phyloP scores from a whole-genome alignment of 2,888 invertebrate genomes.

The Thalpophila matura region DNA sequence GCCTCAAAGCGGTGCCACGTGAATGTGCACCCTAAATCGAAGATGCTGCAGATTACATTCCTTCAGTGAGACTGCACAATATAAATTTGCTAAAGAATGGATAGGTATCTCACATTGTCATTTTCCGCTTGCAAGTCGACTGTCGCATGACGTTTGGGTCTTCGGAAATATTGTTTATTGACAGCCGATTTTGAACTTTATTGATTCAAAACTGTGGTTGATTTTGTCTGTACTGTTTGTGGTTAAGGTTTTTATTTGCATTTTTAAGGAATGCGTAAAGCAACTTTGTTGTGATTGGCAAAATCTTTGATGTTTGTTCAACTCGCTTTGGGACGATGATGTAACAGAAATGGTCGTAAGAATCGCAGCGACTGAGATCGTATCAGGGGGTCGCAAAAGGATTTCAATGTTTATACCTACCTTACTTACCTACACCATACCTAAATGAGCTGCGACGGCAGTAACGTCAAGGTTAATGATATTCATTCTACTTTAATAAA shows the following conservation, averaged over 20 bases:
- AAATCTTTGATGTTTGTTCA: constrained; percentile 59
- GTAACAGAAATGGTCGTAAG: constrained; percentile 46
- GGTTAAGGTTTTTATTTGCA: constrained; percentile 55
- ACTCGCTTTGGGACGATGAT: constrained; percentile 57
- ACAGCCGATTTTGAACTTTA: constrained; percentile 50
- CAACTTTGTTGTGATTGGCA: constrained; percentile 67
- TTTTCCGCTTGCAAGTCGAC: constrained; percentile 70
- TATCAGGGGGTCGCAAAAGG: constrained; percentile 43
- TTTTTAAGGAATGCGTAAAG: constrained; percentile 57
- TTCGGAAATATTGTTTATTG: constrained; percentile 49
- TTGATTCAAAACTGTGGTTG: not conserved
- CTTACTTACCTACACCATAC: not conserved
- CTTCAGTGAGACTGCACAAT: constrained; percentile 33
- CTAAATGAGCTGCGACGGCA: not conserved
- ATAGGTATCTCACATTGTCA: constrained; percentile 76
- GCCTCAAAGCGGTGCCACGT: constrained; percentile 36
- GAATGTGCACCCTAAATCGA: constrained; percentile 59
- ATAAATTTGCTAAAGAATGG: constrained; percentile 60
- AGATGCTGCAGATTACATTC: not conserved
- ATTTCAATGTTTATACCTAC: constrained; percentile 12
- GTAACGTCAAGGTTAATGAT: not conserved
- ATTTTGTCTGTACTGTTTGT: constrained; percentile 10
- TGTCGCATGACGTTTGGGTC: constrained; percentile 62
- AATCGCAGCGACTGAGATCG: constrained; percentile 30
- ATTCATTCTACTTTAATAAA: too few species aligned